Evolutionary conservation across 2,888 invertebrate species (phyloP).

Genomic region (Anoplius nigerrimus): DNA sequence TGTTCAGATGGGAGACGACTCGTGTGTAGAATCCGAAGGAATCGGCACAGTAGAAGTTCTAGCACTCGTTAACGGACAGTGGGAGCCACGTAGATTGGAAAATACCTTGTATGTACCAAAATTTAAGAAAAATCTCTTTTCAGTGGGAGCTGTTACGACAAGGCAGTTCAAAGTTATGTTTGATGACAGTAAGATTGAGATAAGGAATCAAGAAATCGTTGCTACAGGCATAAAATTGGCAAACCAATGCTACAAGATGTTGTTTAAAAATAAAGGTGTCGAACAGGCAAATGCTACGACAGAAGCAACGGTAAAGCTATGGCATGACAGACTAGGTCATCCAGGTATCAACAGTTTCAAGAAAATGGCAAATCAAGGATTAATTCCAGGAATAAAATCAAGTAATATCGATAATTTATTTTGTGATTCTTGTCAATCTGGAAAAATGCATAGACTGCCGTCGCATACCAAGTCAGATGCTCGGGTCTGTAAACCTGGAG

Average conservation of each 20-base stretch:
- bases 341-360: not conserved
- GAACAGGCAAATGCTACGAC: not conserved
- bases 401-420: not conserved
- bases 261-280: conserved; percentile 9
- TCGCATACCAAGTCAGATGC: not conserved
- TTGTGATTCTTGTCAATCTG: not conserved
- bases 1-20: conserved; percentile 30
- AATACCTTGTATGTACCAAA: conserved; percentile 35
- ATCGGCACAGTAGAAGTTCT: conserved; percentile 26
- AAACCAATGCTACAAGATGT: conserved; percentile 10
- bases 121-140: conserved; percentile 19
- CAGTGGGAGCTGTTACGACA: conserved; percentile 14
- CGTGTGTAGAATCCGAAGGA: conserved; percentile 12
- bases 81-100: conserved; percentile 9
- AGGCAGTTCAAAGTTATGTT: conserved; percentile 17
- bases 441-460: not conserved
- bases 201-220: not conserved
- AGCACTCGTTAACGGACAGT: conserved; percentile 13
- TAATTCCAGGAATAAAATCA: not conserved
- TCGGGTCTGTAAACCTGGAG: not conserved
- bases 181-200: not conserved
- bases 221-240: conserved; percentile 2
- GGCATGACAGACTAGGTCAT: not conserved
- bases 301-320: not conserved
- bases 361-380: not conserved